phyloP scores from a whole-genome alignment of 37 sponge, comb jelly and placozoan genomes.

The Eunapius fragilis region DNA sequence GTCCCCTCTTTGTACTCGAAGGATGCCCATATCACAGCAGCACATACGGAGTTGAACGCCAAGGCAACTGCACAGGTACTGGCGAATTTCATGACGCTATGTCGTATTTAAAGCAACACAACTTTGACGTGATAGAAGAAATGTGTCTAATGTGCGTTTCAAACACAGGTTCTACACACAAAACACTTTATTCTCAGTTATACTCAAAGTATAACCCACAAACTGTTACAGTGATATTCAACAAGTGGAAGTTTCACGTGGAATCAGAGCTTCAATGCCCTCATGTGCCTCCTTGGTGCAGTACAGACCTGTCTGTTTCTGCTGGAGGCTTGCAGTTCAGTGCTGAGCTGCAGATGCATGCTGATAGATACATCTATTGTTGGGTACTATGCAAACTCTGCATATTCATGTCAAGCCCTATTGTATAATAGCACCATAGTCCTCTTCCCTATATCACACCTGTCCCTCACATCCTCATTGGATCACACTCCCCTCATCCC shows the following conservation, averaged over 20 bases:
- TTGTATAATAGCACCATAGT: slow-evolving; percentile 61
- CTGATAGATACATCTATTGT: slow-evolving; percentile 15
- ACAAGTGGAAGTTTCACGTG: slow-evolving; percentile 41
- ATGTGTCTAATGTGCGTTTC: slow-evolving; percentile 22
- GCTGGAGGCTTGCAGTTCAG: background rate
- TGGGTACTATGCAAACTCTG: slow-evolving; percentile 17
- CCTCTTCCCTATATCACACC: too few relatives aligned
- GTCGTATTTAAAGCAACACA: background rate
- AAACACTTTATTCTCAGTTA: background rate
- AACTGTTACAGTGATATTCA: slow-evolving; percentile 32
- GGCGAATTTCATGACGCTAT: background rate
- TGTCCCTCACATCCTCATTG: too few relatives aligned
- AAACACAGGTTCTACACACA: background rate
- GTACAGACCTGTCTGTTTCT: background rate
- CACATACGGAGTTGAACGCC: background rate
- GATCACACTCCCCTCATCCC: too few relatives aligned
- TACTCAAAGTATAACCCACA: slow-evolving; percentile 15
- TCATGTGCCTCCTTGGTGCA: background rate
- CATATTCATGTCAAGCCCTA: slow-evolving; percentile 55
- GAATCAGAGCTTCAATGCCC: background rate
- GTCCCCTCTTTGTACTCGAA: background rate
- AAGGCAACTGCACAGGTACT: background rate
- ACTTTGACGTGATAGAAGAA: background rate
- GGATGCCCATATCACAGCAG: background rate
- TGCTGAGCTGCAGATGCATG: background rate